Evolutionary conservation across 2,888 invertebrate genomes (phyloP).

Genomic region (Aproaerema taeniolella): DNA sequence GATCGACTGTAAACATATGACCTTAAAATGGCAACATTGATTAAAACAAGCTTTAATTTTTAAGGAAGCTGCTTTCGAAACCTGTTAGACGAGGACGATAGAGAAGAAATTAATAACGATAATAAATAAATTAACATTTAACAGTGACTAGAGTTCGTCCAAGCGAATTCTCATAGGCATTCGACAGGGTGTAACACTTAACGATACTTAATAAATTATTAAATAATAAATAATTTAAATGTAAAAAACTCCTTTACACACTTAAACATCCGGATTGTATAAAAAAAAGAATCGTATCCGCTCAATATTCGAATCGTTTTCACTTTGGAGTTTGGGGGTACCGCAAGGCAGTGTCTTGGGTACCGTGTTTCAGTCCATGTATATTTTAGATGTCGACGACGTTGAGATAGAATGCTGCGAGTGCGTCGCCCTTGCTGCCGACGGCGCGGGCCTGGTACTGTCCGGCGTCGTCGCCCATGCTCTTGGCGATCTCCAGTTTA

Average conservation of each 20-base stretch:
- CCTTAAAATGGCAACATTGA: slow-evolving; percentile 49
- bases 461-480: slow-evolving; percentile 87
- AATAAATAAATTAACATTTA: slow-evolving; percentile 47
- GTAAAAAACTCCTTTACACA: slow-evolving; percentile 60
- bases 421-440: slow-evolving; percentile 90
- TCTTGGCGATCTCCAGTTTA: slow-evolving; percentile 85
- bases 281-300: slow-evolving; percentile 58
- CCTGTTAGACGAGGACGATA: slow-evolving; percentile 59
- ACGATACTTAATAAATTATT: slow-evolving; percentile 50
- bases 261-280: slow-evolving; percentile 68
- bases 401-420: slow-evolving; percentile 92
- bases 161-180: slow-evolving; percentile 62
- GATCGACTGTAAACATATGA: slow-evolving; percentile 25
- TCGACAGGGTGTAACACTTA: slow-evolving; percentile 74
- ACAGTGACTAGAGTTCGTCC: slow-evolving; percentile 67
- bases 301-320: slow-evolving; percentile 44
- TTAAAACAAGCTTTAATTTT: slow-evolving; percentile 61
- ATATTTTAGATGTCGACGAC: slow-evolving; percentile 73
- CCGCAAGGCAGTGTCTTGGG: slow-evolving; percentile 42
- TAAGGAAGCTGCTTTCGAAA: slow-evolving; percentile 54
- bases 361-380: slow-evolving; percentile 30
- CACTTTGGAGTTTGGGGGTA: slow-evolving; percentile 36
- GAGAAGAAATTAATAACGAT: slow-evolving; percentile 48
- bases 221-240: slow-evolving; percentile 58
- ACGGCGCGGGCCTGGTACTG: slow-evolving; percentile 92